Evolutionary conservation across 1,140 invertebrate species (phyloP).

Genomic region (Eufriesea mexicana): DNA sequence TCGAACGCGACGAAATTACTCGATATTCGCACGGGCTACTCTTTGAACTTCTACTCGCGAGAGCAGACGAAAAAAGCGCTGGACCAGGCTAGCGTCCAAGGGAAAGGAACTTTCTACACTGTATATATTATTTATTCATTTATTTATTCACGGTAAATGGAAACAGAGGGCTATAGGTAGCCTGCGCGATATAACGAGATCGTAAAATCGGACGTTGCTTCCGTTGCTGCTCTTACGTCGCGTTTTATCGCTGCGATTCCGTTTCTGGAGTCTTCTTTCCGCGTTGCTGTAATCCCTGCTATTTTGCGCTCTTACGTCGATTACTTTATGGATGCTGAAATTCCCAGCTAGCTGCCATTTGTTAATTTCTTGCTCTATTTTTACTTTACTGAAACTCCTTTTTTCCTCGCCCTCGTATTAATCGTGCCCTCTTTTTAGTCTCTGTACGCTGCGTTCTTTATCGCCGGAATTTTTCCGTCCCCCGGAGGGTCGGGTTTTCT

Average conservation of each 20-base stretch:
- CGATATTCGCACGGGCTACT: conserved; percentile 37
- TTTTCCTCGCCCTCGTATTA: no score
- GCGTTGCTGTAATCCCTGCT: no score
- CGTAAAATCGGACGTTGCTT: not conserved
- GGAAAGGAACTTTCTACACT: conserved; percentile 30
- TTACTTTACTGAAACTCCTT: no score
- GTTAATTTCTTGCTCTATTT: no score
- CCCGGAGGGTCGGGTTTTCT: no score
- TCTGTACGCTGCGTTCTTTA: no score
- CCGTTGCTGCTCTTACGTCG: not conserved
- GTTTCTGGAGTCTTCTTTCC: not conserved
- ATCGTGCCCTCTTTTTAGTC: no score
- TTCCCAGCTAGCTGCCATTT: no score
- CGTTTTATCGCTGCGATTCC: not conserved
- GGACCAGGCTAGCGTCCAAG: not conserved
- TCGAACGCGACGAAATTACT: conserved; percentile 55
- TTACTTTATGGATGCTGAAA: no score
- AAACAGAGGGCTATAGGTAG: not conserved
- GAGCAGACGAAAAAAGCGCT: conserved; percentile 31
- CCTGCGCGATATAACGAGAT: not conserved
- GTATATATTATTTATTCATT: conserved; percentile 19
- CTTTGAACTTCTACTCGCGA: conserved; percentile 51
- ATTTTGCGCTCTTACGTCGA: no score
- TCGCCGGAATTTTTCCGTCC: no score
- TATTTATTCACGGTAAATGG: not conserved